phyloP scores from a whole-genome alignment of 2,113 vertebrate genomes.

The Coracopsis vasa region DNA sequence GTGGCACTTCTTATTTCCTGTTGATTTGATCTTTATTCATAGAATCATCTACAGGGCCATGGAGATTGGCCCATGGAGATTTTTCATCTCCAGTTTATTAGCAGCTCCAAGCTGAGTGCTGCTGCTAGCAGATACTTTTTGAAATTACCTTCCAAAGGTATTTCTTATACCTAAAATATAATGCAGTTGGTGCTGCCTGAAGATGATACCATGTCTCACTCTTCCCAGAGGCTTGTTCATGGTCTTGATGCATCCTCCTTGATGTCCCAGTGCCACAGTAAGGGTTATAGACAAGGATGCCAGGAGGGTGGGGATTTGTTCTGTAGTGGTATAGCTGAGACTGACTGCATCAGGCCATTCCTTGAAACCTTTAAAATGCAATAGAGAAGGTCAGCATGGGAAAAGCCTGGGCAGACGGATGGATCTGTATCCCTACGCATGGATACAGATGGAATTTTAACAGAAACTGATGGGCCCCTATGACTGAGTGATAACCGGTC shows the following conservation, averaged over 20 bases:
- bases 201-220: neutral
- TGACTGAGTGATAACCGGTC: neutral
- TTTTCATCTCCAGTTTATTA: neutral
- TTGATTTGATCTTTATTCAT: neutral
- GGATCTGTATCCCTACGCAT: neutral
- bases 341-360: neutral
- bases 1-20: neutral
- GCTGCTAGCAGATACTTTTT: neutral
- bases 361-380: neutral
- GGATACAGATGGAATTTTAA: neutral
- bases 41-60: neutral
- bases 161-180: neutral
- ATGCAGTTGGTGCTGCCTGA: neutral
- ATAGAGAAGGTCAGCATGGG: neutral
- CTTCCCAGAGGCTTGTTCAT: neutral
- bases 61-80: neutral
- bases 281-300: fast-evolving
- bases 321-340: neutral
- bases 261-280: neutral
- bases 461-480: fast-evolving
- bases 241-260: neutral
- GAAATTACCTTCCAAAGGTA: neutral
- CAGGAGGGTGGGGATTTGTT: neutral
- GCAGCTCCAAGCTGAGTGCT: neutral
- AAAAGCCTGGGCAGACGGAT: neutral